These are phyloP conservation scores for Scaptomyza hsui DNA, from an alignment of 1,140 invertebrate genomes.

Conservation along the genomic window DNA sequence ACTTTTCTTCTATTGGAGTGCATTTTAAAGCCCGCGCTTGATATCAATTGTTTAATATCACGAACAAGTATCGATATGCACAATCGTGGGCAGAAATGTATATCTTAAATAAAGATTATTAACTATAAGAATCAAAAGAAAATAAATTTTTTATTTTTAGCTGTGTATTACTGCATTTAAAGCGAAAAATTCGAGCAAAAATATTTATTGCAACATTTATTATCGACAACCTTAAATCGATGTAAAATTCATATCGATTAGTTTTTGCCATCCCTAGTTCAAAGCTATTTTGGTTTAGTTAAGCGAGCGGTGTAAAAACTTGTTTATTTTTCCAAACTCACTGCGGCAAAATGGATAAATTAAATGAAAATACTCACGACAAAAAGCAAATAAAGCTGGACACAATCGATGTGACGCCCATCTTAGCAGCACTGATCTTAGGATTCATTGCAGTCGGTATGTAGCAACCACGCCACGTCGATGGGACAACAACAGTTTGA, in stretches of 20 bases:
- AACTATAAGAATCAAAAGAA: too few relatives aligned
- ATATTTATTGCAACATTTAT: too few relatives aligned
- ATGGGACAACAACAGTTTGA: conserved; percentile 24
- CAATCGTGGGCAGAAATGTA: background rate
- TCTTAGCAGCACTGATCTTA: conserved; percentile 85
- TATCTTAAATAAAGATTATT: background rate
- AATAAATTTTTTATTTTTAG: too few relatives aligned
- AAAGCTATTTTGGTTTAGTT: conserved; percentile 27
- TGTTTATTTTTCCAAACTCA: background rate
- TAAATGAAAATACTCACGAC: conserved; percentile 59
- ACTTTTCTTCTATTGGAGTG: background rate
- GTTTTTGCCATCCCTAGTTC: background rate
- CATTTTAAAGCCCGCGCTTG: conserved; percentile 4
- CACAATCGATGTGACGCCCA: conserved; percentile 83
- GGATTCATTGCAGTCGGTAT: conserved; percentile 86
- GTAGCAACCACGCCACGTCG: conserved; percentile 59
- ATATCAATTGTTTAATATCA: background rate
- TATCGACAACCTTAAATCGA: conserved; percentile 4
- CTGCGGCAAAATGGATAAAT: conserved; percentile 57
- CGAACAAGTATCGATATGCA: background rate
- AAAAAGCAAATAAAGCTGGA: conserved; percentile 69
- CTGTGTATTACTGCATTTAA: too few relatives aligned
- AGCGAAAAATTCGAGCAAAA: too few relatives aligned
- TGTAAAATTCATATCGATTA: conserved; percentile 1
- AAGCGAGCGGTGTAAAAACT: conserved; percentile 1